Base-by-base conservation (phyloP, 2,113 vertebrate genomes). In the Pseudorhombus dupliciocellatus region DNA sequence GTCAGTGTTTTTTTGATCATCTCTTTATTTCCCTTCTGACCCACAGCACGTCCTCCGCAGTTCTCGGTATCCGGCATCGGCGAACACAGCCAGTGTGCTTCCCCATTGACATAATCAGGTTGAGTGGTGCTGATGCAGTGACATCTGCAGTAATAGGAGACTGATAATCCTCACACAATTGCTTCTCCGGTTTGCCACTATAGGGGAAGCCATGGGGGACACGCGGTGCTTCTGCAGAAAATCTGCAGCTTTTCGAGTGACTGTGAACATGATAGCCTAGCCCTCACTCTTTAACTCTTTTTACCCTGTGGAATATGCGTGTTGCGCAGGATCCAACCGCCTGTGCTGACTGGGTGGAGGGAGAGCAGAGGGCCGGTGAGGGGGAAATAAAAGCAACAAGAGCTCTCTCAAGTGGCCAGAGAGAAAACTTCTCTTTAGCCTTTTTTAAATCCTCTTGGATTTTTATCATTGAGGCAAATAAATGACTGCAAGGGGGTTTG, bases 361-460 rank as follows among this genome's bases (percentile, higher is more conserved):
- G 64, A n/a, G 48, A 61, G 26, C 16, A 15, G 1, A 21, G 70
- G 55, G 54, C 22, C 12, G 7, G 5, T 0, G 3, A 37, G 2
- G 58, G n/a, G 69, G 75, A 83, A 77, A 79, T 67, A 81, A 59
- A 83, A 88, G 68, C 54, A 64, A 77, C 83, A 77, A 89, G 81
- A 88, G 84, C 88, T 83, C 92, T 82, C 88, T 88, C 90, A 84
- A 85, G 90, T 92, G 90, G 89, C 55, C 21, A 66, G 75, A 40
- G 61, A 30, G 51, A 22, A 80, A 83, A 88, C 42, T 75, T 76
- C 57, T 46, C 51, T 59, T 59, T 60, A 21, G 4, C 30, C 5
- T 40, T 54, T 26, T 50, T 62, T 60, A 56, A 67, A 80, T 84
- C 63, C 69, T 73, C 58, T 51, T 56, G 51, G 73, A 71, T 74